Conservation (phyloP, 2,797 vertebrate genomes). For the Discoglossus pictus region DNA sequence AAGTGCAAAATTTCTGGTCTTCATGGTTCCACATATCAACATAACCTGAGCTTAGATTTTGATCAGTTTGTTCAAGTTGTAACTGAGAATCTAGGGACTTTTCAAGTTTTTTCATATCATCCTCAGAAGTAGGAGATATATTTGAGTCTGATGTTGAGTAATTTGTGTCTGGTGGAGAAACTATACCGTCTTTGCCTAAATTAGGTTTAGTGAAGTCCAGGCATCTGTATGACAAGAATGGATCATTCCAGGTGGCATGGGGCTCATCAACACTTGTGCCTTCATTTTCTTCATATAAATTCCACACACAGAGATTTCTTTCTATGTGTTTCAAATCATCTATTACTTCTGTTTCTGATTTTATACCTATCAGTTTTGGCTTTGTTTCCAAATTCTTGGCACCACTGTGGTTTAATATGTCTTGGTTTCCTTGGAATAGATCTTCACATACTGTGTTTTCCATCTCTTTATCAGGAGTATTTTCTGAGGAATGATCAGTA, state of each 20-base stretch:
- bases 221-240: constrained; percentile 66
- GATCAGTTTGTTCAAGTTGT: constrained; percentile 45
- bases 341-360: constrained; percentile 1
- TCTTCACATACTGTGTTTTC: not conserved
- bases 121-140: constrained; percentile 66
- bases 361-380: constrained; percentile 44
- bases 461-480: constrained; percentile 43
- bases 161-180: constrained; percentile 74
- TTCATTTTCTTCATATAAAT: constrained; percentile 58
- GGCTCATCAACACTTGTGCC: constrained; percentile 57
- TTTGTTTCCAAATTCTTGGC: constrained; percentile 56
- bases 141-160: constrained; percentile 77
- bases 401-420: constrained; percentile 47
- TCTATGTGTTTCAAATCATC: constrained; percentile 25
- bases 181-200: constrained; percentile 60
- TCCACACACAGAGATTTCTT: constrained; percentile 57
- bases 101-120: constrained; percentile 64
- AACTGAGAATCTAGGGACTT: constrained; percentile 52
- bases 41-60: constrained; percentile 23
- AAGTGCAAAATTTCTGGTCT: constrained; percentile 29
- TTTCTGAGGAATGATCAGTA: constrained; percentile 50
- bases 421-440: constrained; percentile 37
- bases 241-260: constrained; percentile 68
- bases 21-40: constrained; percentile 25
- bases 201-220: constrained; percentile 64